These are phyloP conservation scores for Porites lutea DNA, from an alignment of 64 coral and sea anemone species.

Conservation along the genomic window DNA sequence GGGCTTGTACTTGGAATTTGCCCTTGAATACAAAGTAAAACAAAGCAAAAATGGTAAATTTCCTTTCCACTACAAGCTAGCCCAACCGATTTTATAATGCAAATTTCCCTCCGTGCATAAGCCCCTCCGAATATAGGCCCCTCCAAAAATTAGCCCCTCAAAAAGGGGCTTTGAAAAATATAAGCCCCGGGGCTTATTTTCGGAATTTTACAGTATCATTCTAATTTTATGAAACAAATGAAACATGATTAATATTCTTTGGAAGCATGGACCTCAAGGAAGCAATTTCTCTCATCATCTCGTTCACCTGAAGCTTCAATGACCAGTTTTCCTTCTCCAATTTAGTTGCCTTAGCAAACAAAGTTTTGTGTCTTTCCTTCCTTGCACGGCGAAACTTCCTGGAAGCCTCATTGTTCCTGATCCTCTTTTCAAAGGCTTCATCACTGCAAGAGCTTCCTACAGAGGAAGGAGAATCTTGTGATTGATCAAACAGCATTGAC, in stretches of 20 bases:
- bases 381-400: slow-evolving; percentile 81
- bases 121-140: no score
- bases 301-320: slow-evolving; percentile 65
- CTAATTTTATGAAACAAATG: neutral
- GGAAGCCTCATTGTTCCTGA: slow-evolving; percentile 85
- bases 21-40: no score
- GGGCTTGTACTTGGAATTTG: no score
- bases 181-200: no score
- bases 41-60: no score
- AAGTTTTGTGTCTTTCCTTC: slow-evolving; percentile 68
- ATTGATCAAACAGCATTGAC: neutral
- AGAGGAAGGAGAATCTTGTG: slow-evolving; percentile 23
- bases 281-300: slow-evolving; percentile 70
- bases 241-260: neutral
- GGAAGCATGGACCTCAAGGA: slow-evolving; percentile 62
- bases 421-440: slow-evolving; percentile 70
- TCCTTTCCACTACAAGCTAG: no score
- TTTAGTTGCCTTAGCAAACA: slow-evolving; percentile 73
- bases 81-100: no score
- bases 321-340: slow-evolving; percentile 77
- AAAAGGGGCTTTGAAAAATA: no score
- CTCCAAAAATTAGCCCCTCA: no score
- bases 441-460: slow-evolving; percentile 63
- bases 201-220: no score
- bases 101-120: no score